Conservation (phyloP, 2,113 vertebrate genomes). For the Choloepus hoffmanni region DNA sequence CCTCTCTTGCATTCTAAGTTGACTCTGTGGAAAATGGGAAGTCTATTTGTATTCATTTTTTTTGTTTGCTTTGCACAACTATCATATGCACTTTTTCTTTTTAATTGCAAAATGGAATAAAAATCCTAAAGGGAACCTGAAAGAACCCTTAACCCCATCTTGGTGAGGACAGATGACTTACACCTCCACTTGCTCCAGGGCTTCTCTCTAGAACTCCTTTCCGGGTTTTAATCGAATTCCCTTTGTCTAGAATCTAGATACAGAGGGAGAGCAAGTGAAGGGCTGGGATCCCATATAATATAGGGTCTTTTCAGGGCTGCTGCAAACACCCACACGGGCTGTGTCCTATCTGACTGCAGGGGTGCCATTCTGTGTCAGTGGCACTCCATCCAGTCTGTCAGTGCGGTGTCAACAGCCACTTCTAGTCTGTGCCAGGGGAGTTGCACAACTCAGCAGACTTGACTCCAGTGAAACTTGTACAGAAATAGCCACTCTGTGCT, state of each 20-base stretch:
- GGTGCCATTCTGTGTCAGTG: background rate
- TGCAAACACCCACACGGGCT: background rate
- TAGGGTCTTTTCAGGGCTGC: background rate
- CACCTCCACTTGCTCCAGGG: background rate
- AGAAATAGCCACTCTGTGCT: background rate
- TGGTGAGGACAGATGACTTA: rapidly evolving
- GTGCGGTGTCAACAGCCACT: background rate
- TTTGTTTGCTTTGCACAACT: slow-evolving; percentile 10
- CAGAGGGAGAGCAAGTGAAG: background rate
- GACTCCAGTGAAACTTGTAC: background rate
- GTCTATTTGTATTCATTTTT: slow-evolving; percentile 8
- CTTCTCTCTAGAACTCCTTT: background rate
- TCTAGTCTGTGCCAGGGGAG: background rate
- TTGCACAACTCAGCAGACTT: background rate
- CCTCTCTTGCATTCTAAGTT: background rate
- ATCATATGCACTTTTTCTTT: background rate
- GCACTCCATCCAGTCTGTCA: background rate
- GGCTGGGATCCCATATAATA: background rate
- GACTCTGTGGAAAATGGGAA: background rate
- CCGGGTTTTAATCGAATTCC: background rate
- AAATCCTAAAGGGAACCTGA: background rate
- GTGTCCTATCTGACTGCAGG: background rate
- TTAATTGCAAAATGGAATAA: background rate
- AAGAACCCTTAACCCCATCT: background rate
- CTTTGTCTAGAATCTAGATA: background rate